Percentiles rank a stretch among this genome's conserved stretches.
These are phyloP conservation scores for Phortica magna DNA, from an alignment of 2,888 invertebrate species.

Conservation along the genomic window DNA sequence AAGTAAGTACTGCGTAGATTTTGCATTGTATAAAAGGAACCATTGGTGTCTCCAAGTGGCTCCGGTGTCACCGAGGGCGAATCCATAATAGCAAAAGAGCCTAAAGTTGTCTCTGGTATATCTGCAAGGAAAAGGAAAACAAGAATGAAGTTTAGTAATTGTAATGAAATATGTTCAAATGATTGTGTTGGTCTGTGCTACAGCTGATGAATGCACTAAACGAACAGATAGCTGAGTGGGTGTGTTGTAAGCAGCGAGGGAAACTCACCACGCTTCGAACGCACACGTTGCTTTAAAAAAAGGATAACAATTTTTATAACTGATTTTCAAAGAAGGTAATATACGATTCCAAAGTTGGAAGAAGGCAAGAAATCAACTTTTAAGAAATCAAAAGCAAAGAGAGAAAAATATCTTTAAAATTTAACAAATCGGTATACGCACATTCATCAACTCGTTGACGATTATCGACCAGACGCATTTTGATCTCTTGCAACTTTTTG, in stretches of 20 bases:
- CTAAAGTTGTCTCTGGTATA: conserved; percentile 70
- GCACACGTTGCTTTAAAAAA: conserved; percentile 66
- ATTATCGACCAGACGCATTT: conserved; percentile 80
- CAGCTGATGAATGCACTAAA: conserved; percentile 17
- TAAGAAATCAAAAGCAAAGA: conserved; percentile 47
- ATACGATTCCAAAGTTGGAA: conserved; percentile 41
- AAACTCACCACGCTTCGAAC: conserved; percentile 68
- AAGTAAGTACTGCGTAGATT: conserved; percentile 76
- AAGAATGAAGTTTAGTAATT: not conserved
- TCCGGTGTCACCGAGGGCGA: conserved; percentile 77
- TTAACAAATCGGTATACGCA: conserved; percentile 59
- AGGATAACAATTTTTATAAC: conserved; percentile 68
- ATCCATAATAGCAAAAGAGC: conserved; percentile 76
- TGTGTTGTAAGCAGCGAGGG: conserved; percentile 38
- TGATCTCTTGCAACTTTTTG: conserved; percentile 83
- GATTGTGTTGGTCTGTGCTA: conserved; percentile 7
- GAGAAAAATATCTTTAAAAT: conserved; percentile 36
- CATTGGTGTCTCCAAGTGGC: conserved; percentile 72
- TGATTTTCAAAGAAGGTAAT: conserved; percentile 42
- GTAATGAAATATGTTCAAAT: no score
- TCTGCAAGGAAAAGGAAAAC: conserved; percentile 60
- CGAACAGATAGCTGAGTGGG: conserved; percentile 7
- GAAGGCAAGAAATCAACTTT: conserved; percentile 48
- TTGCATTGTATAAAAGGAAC: conserved; percentile 77
- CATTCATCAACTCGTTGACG: conserved; percentile 76